Percentiles rank a stretch among this genome's conserved stretches.
These are phyloP conservation scores for Galerucella calmariensis DNA, from an alignment of 2,888 invertebrate genomes.

Conservation along the genomic window DNA sequence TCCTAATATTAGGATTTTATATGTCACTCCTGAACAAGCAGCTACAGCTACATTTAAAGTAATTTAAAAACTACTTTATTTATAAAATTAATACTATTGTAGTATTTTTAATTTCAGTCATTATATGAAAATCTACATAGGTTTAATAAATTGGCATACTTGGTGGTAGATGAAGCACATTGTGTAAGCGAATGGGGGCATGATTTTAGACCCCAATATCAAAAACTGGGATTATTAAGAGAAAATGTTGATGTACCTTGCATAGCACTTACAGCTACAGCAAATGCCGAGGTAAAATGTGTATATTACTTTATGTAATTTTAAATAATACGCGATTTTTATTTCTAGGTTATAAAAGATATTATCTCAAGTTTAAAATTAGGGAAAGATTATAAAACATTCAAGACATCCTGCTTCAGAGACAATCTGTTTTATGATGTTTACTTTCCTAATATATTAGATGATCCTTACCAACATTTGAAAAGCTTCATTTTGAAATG, in stretches of 20 bases:
- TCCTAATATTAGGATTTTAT: slow-evolving; percentile 86
- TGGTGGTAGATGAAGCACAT: slow-evolving; percentile 97
- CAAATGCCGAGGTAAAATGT: slow-evolving; percentile 71
- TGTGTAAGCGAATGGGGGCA: slow-evolving; percentile 99
- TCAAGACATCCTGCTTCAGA: slow-evolving; percentile 90
- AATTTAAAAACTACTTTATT: background rate
- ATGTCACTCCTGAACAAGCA: slow-evolving; percentile 97
- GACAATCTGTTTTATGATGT: slow-evolving; percentile 96
- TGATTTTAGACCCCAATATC: slow-evolving; percentile 95
- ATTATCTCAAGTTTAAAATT: slow-evolving; percentile 80
- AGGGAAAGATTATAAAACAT: slow-evolving; percentile 63
- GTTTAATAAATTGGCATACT: slow-evolving; percentile 83
- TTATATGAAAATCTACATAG: slow-evolving; percentile 77
- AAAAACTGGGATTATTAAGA: slow-evolving; percentile 83
- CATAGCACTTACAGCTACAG: slow-evolving; percentile 96
- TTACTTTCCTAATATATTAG: slow-evolving; percentile 84
- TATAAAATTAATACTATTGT: background rate
- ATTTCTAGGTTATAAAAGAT: slow-evolving; percentile 80
- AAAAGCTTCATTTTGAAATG: slow-evolving; percentile 77
- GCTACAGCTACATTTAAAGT: slow-evolving; percentile 80
- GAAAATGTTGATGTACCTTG: slow-evolving; percentile 79
- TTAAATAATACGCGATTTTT: background rate
- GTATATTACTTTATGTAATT: slow-evolving; percentile 19
- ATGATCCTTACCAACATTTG: slow-evolving; percentile 85
- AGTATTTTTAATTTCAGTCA: slow-evolving; percentile 60